These are phyloP conservation scores for Tetragonula clypearis DNA, from an alignment of 1,140 invertebrate genomes.

Conservation along the genomic window DNA sequence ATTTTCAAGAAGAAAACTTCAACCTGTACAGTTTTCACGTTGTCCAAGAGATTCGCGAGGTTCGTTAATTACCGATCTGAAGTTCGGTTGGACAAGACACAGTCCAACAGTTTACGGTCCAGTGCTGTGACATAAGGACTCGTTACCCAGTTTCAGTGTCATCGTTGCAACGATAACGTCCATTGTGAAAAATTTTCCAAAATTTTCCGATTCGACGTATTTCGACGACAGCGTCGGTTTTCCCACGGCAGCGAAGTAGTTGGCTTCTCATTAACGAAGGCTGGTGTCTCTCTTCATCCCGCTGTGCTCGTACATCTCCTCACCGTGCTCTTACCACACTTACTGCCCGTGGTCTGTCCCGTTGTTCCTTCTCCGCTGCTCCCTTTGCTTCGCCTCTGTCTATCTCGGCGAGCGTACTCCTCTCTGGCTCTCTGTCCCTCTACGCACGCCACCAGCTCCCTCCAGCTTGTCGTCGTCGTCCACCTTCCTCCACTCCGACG, in stretches of 20 bases:
- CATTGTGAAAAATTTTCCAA: too few relatives aligned
- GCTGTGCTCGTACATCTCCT: slow-evolving; percentile 51
- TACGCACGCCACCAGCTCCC: not conserved
- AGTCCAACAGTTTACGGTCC: too few relatives aligned
- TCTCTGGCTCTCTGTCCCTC: not conserved
- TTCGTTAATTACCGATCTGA: too few relatives aligned
- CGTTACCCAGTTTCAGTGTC: too few relatives aligned
- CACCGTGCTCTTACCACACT: not conserved
- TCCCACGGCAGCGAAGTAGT: not conserved
- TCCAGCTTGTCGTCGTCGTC: not conserved
- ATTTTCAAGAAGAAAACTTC: too few relatives aligned
- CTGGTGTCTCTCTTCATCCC: slow-evolving; percentile 54
- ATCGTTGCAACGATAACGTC: too few relatives aligned
- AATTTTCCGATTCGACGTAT: too few relatives aligned
- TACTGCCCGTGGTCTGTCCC: slow-evolving; percentile 42
- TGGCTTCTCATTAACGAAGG: slow-evolving; percentile 54
- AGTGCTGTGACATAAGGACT: too few relatives aligned
- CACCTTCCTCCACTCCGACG: not conserved
- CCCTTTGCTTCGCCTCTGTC: slow-evolving; percentile 39
- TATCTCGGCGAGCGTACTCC: not conserved
- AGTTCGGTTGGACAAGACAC: too few relatives aligned
- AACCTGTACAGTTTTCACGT: too few relatives aligned
- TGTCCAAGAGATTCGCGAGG: too few relatives aligned
- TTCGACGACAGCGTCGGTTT: too few relatives aligned
- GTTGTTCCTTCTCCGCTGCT: slow-evolving; percentile 28